These are phyloP conservation scores for Phallusia fumigata DNA, from an alignment of 23 tunicate genomes.

Conservation along the genomic window DNA sequence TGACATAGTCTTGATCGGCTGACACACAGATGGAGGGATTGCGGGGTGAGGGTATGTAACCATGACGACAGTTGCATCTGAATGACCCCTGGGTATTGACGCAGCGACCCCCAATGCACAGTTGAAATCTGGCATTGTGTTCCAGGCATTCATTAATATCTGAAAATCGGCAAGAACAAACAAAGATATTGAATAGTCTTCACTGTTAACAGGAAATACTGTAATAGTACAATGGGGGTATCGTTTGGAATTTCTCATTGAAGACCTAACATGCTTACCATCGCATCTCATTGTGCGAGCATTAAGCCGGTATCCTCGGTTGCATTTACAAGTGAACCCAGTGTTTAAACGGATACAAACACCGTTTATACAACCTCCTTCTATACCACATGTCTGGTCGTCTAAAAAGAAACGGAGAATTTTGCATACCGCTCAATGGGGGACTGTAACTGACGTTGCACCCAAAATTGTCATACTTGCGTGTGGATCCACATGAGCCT, in stretches of 20 bases:
- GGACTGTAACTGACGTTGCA: too few species aligned
- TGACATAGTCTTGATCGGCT: conserved; percentile 6
- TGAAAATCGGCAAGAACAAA: background rate
- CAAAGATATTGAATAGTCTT: background rate
- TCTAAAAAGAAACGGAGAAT: too few species aligned
- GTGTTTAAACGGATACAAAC: background rate
- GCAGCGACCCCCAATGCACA: conserved; percentile 36
- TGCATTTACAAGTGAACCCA: conserved; percentile 13
- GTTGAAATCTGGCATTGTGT: background rate
- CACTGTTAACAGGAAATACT: too few species aligned
- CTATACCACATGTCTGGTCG: conserved; percentile 9
- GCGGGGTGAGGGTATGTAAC: conserved; percentile 11
- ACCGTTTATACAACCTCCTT: conserved; percentile 20
- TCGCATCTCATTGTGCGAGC: conserved; percentile 9
- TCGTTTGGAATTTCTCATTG: too few species aligned
- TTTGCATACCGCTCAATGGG: too few species aligned
- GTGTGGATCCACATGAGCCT: background rate
- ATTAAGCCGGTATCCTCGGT: conserved; percentile 7
- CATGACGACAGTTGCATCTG: conserved; percentile 25
- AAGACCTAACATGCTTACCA: too few species aligned
- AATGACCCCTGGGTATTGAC: conserved; percentile 33
- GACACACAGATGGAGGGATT: conserved; percentile 6
- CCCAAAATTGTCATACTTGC: background rate
- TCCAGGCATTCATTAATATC: conserved; percentile 36
- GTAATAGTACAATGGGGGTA: too few species aligned